These are phyloP conservation scores for Pardalotus punctatus DNA, from an alignment of 2,113 vertebrate species.

Conservation along the genomic window DNA sequence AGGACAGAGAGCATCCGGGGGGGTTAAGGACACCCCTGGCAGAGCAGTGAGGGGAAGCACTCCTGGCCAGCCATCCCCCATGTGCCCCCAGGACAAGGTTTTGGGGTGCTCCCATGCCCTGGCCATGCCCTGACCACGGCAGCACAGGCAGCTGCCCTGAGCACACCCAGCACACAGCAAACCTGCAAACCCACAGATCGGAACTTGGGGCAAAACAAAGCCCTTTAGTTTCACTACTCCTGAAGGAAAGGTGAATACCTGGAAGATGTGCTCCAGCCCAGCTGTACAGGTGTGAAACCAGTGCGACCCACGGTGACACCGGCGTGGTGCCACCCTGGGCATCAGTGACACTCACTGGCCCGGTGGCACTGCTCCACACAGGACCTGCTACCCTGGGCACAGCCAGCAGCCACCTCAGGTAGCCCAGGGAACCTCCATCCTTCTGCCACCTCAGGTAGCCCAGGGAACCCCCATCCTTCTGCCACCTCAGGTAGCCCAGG, in stretches of 20 bases:
- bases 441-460: too few species aligned
- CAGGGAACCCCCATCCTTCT: not conserved
- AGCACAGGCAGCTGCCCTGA: rapidly evolving
- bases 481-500: not conserved
- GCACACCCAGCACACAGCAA: not conserved
- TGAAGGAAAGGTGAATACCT: not conserved
- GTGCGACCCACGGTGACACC: not conserved
- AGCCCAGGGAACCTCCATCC: too few species aligned
- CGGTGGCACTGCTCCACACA: rapidly evolving
- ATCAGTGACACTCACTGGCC: not conserved
- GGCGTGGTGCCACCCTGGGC: not conserved
- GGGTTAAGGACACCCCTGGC: not conserved
- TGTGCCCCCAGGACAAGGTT: not conserved
- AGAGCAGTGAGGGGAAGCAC: not conserved
- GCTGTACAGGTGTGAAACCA: not conserved
- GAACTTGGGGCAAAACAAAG: not conserved
- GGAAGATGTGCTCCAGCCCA: not conserved
- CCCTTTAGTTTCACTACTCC: not conserved
- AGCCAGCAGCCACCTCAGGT: not conserved
- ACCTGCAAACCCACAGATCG: not conserved
- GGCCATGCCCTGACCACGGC: rapidly evolving
- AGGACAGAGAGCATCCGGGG: not conserved
- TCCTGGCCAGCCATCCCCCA: rapidly evolving
- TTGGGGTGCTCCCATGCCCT: rapidly evolving
- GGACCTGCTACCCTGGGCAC: not conserved